Evolutionary conservation across 1,140 invertebrate genomes (phyloP), one percentile per base, ranked within the genome.

Genomic region (Orchesella cincta): DNA sequence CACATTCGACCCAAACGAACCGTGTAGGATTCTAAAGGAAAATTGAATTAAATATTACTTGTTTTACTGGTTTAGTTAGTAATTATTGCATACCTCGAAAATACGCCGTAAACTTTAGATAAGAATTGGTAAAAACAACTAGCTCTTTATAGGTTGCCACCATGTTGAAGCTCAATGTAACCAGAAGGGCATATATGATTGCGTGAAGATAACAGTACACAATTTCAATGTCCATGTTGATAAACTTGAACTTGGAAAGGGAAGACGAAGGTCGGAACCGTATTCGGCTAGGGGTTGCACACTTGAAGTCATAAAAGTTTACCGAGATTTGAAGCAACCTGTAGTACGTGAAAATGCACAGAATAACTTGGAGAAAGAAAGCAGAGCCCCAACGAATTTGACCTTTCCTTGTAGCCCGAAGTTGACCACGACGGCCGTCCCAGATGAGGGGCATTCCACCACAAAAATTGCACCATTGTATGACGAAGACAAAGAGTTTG

Each of bases 381-480:
- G 29, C 29, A 71, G 23, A 31, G 12, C 8, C 34, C 67, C 67
- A 71, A 18, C 34, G 29, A 36, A 36, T 36, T 23, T 36, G 14
- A 31, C 67, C 67, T 23, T 33, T 28, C 8, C 23, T 23, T 29
- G 67, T 34, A 16, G 31, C 23, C 8, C 67, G 12, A 8, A 71
- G 12, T 33, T 33, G 5, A 36, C 29, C 29, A 14, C 67, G 67
- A 14, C 34, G 29, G 23, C 34, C 34, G 26, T 71, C 26, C 67
- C 67, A 71, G 16, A 34, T 36, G 67, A 71, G 31, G 8, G 67
- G 67, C 67, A 71, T 71, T 23, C 67, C 67, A 71, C 67, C 67
- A 18, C 29, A 36, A 36, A 71, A 2, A 23, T 36, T 71, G 67
- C 29, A 34, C 67, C 67, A 71, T 71, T 26, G 3, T 18, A 36